Evolutionary conservation across 2,113 vertebrate species (phyloP).

Genomic region (Ictalurus furcatus): DNA sequence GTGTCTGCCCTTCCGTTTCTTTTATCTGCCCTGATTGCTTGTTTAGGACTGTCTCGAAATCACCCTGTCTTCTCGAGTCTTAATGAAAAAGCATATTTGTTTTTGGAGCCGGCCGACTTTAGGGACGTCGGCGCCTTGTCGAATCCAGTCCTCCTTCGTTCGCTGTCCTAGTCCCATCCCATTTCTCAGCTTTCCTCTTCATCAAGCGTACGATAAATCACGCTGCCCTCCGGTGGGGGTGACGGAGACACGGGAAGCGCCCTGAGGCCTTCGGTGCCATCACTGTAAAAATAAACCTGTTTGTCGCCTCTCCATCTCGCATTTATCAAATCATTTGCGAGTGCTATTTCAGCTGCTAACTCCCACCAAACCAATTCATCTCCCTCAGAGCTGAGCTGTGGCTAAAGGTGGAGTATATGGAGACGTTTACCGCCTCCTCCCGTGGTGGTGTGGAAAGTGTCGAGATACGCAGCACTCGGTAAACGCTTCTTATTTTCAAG

Average conservation of each 20-base stretch:
- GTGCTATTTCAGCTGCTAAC: constrained; percentile 78
- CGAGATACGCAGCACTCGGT: neutral
- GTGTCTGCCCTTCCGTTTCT: neutral
- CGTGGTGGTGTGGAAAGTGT: neutral
- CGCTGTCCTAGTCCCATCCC: constrained; percentile 52
- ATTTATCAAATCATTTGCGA: constrained; percentile 85
- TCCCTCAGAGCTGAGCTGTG: constrained; percentile 43
- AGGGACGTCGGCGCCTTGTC: constrained; percentile 32
- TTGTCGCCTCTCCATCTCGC: constrained; percentile 83
- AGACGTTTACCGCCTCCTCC: constrained; percentile 26
- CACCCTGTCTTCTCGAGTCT: constrained; percentile 23
- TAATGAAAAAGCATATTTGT: constrained; percentile 54
- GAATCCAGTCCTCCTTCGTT: constrained; percentile 62
- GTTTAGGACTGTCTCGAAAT: constrained; percentile 26
- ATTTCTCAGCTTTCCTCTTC: constrained; percentile 65
- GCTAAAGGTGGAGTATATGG: constrained; percentile 35
- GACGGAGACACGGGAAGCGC: constrained; percentile 69
- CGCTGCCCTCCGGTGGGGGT: constrained; percentile 63
- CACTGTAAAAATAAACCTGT: constrained; percentile 86
- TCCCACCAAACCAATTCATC: constrained; percentile 85
- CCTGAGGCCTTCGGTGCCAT: constrained; percentile 68
- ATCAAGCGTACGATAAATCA: constrained; percentile 79
- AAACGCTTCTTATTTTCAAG: constrained; percentile 6
- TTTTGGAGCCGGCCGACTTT: constrained; percentile 34
- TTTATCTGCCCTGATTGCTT: constrained; percentile 41